These are phyloP conservation scores for Anastrepha ludens DNA, from an alignment of 1,140 invertebrate genomes.

Conservation along the genomic window DNA sequence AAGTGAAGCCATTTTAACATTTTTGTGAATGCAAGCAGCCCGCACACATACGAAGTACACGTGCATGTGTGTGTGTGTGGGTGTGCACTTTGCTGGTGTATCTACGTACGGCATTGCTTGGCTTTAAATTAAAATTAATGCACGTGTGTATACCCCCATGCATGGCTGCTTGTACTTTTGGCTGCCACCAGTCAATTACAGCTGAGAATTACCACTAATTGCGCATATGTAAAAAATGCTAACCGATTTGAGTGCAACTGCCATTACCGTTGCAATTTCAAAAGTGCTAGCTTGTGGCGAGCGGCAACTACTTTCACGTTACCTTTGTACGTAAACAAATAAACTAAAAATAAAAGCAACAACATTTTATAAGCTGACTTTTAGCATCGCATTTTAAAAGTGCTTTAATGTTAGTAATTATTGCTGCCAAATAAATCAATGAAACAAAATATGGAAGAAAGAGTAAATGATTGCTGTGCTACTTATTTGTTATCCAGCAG, in stretches of 20 bases:
- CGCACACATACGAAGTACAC: too few relatives aligned
- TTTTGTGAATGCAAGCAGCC: neutral
- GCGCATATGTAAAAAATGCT: slow-evolving; percentile 26
- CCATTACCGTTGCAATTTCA: slow-evolving; percentile 6
- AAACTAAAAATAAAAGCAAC: too few relatives aligned
- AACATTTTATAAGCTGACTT: too few relatives aligned
- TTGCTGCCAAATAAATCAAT: too few relatives aligned
- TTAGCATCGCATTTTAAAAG: too few relatives aligned
- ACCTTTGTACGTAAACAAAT: neutral
- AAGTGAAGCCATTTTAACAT: slow-evolving; percentile 9
- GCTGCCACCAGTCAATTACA: neutral
- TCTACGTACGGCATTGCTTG: neutral
- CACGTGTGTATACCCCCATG: neutral
- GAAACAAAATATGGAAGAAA: too few relatives aligned
- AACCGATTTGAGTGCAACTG: slow-evolving; percentile 14
- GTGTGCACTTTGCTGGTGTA: too few relatives aligned
- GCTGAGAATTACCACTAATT: slow-evolving; percentile 12
- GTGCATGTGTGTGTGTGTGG: too few relatives aligned
- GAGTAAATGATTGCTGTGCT: too few relatives aligned
- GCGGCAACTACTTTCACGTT: neutral
- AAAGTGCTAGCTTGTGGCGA: neutral
- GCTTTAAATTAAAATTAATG: neutral
- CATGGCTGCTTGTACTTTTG: neutral
- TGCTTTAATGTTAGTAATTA: too few relatives aligned
- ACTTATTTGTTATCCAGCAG: too few relatives aligned